Base-by-base conservation (phyloP, 2,888 invertebrate species). In the Atethmia centrago region DNA sequence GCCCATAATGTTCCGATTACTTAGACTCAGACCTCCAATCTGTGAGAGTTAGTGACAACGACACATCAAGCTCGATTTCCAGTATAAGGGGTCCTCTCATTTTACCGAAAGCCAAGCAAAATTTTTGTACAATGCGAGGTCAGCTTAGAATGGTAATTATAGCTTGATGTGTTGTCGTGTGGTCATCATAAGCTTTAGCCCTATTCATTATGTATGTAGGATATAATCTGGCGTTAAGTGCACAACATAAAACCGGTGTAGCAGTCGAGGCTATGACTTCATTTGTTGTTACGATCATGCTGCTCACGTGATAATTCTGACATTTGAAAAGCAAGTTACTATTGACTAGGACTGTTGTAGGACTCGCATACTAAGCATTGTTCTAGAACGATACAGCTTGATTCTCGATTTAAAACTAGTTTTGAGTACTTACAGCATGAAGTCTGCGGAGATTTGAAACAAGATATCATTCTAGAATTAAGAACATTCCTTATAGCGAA, bases 251-350 rank as follows among this genome's bases (percentile, higher is more conserved):
- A 79, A 49, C 53, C 12, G 36, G 31, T 14, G 21, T n/a, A 47
- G 7, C 16, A 40, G 14, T 55, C 45, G 49, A 68, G 21, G 55
- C 49, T 58, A 61, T 69, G 58, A 70, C 70, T 70, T 79, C 73
- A 83, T 77, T 64, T 61, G 56, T 45, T 63, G 70, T 61, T 73
- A 47, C 47, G 47, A 64, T 42, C 25, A 31, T 25, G 16, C 53
- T 74, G 40, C 19, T 59, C 58, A 71, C 62, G 66, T 83, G 73
- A 42, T 79, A 61, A 69, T 56, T 51, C 31, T 69, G 59, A 53
- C 47, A 74, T 74, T 58, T 67, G 0, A 25, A 55, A 63, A n/a
- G n/a, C n/a, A 31, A 21, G 36, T 71, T 71, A 12, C 16, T 53
- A 36, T 53, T 47, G 19, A 19, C 25, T 76, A 25, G 19, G 21